Conservation (phyloP, 2,888 invertebrate species). For the Dastarcus helophoroides region DNA sequence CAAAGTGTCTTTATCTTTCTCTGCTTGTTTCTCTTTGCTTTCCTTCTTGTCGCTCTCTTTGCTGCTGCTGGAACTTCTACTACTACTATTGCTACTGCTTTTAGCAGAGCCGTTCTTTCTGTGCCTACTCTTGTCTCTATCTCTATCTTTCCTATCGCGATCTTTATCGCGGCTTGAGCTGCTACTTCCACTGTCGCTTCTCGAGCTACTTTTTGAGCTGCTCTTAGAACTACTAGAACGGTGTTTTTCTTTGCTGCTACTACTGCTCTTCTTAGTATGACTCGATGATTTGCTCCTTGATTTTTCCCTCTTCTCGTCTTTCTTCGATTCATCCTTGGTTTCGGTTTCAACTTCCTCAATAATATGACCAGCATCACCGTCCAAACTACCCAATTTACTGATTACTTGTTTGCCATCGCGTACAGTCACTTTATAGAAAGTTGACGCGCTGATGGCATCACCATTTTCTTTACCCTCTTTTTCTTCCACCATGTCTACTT, state of each 20-base stretch:
- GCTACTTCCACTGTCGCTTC: slow-evolving; percentile 23
- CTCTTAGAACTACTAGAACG: slow-evolving; percentile 20
- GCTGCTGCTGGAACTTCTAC: slow-evolving; percentile 19
- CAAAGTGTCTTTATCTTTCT: slow-evolving; percentile 57
- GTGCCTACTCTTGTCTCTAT: slow-evolving; percentile 47
- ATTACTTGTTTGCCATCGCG: slow-evolving; percentile 63
- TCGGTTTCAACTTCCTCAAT: slow-evolving; percentile 8
- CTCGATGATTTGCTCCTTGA: slow-evolving; percentile 27
- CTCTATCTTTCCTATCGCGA: slow-evolving; percentile 26
- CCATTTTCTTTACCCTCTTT: slow-evolving; percentile 11
- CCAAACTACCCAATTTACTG: slow-evolving; percentile 39
- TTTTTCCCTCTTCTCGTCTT: slow-evolving; percentile 6
- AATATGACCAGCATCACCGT: slow-evolving; percentile 24
- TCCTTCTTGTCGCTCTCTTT: slow-evolving; percentile 28
- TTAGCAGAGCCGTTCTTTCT: slow-evolving; percentile 22
- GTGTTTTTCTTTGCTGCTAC: slow-evolving; percentile 19
- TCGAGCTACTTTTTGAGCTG: slow-evolving; percentile 26
- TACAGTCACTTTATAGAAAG: slow-evolving; percentile 51
- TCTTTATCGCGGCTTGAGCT: slow-evolving; percentile 34
- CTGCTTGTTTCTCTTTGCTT: slow-evolving; percentile 43
- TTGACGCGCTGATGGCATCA: slow-evolving; percentile 20
- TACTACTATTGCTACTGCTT: slow-evolving; percentile 21
- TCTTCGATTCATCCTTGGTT: slow-evolving; percentile 15
- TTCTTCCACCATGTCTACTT: slow-evolving; percentile 7
- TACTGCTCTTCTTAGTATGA: slow-evolving; percentile 21